These are phyloP conservation scores for Pao palembangensis DNA, from an alignment of 2,113 vertebrate genomes.

Conservation along the genomic window DNA sequence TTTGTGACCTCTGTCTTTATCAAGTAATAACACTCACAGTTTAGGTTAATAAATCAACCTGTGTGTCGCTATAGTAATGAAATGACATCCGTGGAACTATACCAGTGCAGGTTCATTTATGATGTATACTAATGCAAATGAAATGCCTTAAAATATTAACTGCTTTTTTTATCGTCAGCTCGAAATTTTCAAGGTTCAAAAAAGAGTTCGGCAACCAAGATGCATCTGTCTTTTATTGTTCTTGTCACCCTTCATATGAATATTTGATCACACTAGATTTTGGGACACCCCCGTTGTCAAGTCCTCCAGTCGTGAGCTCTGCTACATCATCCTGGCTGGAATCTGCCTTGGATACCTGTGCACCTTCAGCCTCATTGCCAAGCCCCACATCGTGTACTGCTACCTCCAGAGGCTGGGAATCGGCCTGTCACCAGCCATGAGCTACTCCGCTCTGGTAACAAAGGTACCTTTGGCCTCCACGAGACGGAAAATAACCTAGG, in stretches of 20 bases:
- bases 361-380: conserved; percentile 95
- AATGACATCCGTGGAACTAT: too few species aligned
- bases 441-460: conserved; percentile 95
- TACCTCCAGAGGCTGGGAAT: conserved; percentile 95
- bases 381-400: conserved; percentile 90
- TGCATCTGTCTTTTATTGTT: neutral
- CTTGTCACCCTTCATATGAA: neutral
- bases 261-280: conserved; percentile 70
- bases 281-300: conserved; percentile 97
- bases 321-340: conserved; percentile 96
- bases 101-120: too few species aligned
- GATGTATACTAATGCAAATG: too few species aligned
- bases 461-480: conserved; percentile 66
- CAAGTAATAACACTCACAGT: conserved; percentile 58
- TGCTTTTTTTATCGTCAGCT: too few species aligned
- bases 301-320: conserved; percentile 96
- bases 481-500: neutral
- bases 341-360: conserved; percentile 95
- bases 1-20: conserved; percentile 94
- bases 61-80: too few species aligned
- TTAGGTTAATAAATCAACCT: neutral
- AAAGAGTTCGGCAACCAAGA: too few species aligned
- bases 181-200: too few species aligned
- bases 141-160: too few species aligned
- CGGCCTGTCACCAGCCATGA: conserved; percentile 96